These are phyloP conservation scores for Trogon surrucura DNA, from an alignment of 2,113 vertebrate genomes.

Conservation along the genomic window DNA sequence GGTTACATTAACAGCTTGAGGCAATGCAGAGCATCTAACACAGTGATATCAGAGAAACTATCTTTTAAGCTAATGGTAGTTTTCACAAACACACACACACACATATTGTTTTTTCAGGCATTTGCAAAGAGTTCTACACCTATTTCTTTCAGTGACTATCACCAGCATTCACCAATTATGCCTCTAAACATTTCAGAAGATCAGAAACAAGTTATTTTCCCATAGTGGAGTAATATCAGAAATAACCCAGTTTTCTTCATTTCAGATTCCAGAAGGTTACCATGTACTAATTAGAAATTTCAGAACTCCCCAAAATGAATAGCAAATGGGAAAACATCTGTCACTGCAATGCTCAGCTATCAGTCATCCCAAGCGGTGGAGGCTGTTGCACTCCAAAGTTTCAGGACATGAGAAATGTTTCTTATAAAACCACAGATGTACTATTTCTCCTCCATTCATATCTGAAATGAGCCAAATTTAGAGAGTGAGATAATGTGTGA, in stretches of 20 bases:
- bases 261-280: neutral
- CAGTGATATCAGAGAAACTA: neutral
- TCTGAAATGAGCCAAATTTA: neutral
- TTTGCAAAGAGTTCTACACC: neutral
- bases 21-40: neutral
- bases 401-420: neutral
- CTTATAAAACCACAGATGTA: neutral
- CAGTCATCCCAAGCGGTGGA: neutral
- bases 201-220: neutral
- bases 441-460: neutral
- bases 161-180: neutral
- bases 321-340: neutral
- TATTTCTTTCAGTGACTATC: neutral
- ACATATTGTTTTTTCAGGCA: neutral
- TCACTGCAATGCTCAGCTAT: neutral
- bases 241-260: neutral
- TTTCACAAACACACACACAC: neutral
- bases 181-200: neutral
- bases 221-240: neutral
- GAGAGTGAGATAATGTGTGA: neutral
- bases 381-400: neutral
- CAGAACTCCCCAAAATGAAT: neutral
- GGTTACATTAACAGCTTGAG: neutral
- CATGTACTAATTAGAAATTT: neutral
- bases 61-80: neutral